Conservation (phyloP, 2,888 invertebrate genomes). For the Archips xylosteana region DNA sequence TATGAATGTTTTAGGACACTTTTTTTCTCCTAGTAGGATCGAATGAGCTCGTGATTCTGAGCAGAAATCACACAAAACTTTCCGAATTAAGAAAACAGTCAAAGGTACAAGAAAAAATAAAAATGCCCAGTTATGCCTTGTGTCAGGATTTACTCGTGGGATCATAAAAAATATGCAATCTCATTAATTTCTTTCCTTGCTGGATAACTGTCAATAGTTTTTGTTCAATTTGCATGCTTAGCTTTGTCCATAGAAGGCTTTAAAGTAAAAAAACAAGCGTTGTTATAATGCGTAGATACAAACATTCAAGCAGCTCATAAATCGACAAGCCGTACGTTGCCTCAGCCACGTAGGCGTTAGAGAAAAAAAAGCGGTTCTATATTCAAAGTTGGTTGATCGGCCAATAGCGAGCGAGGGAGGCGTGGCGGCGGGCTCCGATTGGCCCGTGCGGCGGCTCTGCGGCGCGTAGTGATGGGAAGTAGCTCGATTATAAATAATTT, state of each 20-base stretch:
- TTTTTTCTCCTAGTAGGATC: no score
- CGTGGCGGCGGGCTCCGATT: slow-evolving; percentile 75
- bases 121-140: no score
- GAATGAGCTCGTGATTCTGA: no score
- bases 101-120: no score
- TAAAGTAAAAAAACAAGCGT: background rate
- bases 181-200: no score
- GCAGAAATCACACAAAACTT: no score
- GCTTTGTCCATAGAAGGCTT: no score
- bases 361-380: slow-evolving; percentile 80
- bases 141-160: no score
- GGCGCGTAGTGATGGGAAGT: slow-evolving; percentile 59
- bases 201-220: no score
- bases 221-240: no score
- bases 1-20: no score
- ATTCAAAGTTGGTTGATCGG: slow-evolving; percentile 77
- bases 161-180: background rate
- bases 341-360: slow-evolving; percentile 80
- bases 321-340: slow-evolving; percentile 22
- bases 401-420: slow-evolving; percentile 80
- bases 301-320: background rate
- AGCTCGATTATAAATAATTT: slow-evolving; percentile 69
- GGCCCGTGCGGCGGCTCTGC: slow-evolving; percentile 60
- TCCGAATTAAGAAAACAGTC: no score
- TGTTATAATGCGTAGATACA: background rate